A percentile compares a stretch with the other conserved stretches of the same genome.
Evolutionary conservation across 2,113 vertebrate species (phyloP).

Genomic region (Phrynosoma platyrhinos): DNA sequence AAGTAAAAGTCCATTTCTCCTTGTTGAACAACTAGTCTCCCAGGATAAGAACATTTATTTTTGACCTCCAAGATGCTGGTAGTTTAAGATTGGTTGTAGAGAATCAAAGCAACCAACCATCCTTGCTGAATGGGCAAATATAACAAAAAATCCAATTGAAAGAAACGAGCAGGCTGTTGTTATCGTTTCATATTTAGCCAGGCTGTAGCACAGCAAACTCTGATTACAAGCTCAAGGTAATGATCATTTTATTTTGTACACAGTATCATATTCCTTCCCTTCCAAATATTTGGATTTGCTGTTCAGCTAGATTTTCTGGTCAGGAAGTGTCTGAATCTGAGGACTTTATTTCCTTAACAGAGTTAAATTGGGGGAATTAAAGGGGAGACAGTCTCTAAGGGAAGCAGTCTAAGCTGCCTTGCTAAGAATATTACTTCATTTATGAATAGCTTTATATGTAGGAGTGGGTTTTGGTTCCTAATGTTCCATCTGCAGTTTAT

Average conservation of each 20-base stretch:
- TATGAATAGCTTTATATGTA: too few species aligned
- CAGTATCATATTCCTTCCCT: not conserved
- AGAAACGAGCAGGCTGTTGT: not conserved
- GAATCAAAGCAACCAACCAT: not conserved
- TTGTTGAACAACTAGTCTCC: not conserved
- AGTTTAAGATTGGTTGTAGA: not conserved
- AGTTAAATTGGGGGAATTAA: not conserved
- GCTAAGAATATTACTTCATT: too few species aligned
- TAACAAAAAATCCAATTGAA: constrained; percentile 17
- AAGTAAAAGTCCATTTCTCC: constrained; percentile 14
- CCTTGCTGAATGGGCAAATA: not conserved
- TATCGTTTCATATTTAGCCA: not conserved
- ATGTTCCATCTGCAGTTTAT: not conserved
- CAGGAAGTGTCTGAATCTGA: not conserved
- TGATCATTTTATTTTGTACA: constrained; percentile 21
- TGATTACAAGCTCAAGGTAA: not conserved
- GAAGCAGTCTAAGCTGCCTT: not conserved
- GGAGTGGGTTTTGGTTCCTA: not conserved
- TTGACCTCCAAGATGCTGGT: not conserved
- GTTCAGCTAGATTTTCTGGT: not conserved
- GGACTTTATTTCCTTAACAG: not conserved
- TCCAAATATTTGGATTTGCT: constrained; percentile 25
- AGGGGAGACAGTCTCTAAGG: not conserved
- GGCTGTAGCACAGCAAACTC: constrained; percentile 7
- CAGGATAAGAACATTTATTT: not conserved